Evolutionary conservation across 2,888 invertebrate species (phyloP).

Genomic region (Reticulitermes lucifugus): DNA sequence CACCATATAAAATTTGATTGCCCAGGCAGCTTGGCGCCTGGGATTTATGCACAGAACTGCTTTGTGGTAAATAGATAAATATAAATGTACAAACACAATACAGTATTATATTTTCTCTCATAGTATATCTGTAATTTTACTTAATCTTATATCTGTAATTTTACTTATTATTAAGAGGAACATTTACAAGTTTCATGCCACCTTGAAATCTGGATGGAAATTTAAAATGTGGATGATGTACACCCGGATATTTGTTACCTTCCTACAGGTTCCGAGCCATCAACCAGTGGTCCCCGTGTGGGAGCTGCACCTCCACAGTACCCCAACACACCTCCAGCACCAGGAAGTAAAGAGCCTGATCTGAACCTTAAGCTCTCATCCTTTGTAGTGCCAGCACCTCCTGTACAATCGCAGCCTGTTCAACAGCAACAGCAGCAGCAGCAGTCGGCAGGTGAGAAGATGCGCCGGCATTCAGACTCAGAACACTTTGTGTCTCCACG

Average conservation of each 20-base stretch:
- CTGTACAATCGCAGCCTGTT: conserved; percentile 43
- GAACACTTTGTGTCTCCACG: conserved; percentile 67
- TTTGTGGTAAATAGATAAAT: no score
- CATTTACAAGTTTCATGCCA: no score
- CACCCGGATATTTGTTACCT: not conserved
- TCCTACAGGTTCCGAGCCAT: not conserved
- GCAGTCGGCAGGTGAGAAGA: conserved; percentile 56
- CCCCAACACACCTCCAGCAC: conserved; percentile 61
- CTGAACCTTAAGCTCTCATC: conserved; percentile 61
- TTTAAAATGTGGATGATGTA: no score
- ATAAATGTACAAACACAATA: no score
- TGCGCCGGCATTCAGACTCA: conserved; percentile 70
- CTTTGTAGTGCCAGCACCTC: conserved; percentile 68
- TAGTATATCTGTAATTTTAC: no score
- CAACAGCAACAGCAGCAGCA: conserved; percentile 46
- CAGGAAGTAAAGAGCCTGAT: conserved; percentile 57
- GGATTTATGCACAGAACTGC: no score
- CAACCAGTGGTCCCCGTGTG: conserved; percentile 24
- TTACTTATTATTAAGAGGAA: no score
- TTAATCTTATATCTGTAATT: no score
- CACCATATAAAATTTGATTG: no score
- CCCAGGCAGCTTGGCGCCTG: no score
- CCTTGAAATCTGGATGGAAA: no score
- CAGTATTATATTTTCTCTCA: no score
- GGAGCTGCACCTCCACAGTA: conserved; percentile 61